Evolutionary conservation across 2,797 vertebrate genomes (phyloP), one percentile per base, ranked within the genome.

Genomic region (Falco naumanni): DNA sequence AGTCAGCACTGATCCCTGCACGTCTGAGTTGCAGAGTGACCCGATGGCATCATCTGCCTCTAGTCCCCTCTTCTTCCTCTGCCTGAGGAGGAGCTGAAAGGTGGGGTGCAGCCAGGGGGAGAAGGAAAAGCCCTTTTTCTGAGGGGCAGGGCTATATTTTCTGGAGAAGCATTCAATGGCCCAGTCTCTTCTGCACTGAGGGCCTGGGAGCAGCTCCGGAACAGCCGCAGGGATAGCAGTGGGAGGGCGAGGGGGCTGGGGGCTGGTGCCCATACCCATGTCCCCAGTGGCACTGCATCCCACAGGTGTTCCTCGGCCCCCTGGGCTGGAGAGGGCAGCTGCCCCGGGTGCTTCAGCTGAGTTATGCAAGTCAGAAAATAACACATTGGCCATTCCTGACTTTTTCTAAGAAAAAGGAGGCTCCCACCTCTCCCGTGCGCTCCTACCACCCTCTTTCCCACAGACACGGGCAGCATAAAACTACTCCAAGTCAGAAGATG

Each of bases 291-390:
- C 39, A n/a, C 72, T 39, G 43, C 53, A 75, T 75, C 71, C 61
- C 16, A 0, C 0, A 1, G 17, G 11, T 53, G 65, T 39, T 90
- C 9, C 63, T 84, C 11, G 68, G 12, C 51, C 34, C 8, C 10
- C 17, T 33, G 13, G 24, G 45, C 60, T 47, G 56, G 47, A 66
- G 63, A 59, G 12, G 11, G 26, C 0, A 0, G 84, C 61, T 87
- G 43, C 39, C 48, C 37, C 1, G 0, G 63, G 39, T 2, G 0
- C n/a, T 78, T 78, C 69, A 64, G 18, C 41, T 18, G 14, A 68
- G 19, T 75, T 91, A 18, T 0, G 1, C 41, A 47, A 84, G 69
- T 29, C 77, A 74, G 39, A 84, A 87, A 64, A 88, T 68, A 50
- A 53, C 56, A 81, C 14, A 29, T 29, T 43, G 84, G 33, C 68